Base-by-base conservation (phyloP, 2,113 vertebrate genomes). In the Motacilla alba region DNA sequence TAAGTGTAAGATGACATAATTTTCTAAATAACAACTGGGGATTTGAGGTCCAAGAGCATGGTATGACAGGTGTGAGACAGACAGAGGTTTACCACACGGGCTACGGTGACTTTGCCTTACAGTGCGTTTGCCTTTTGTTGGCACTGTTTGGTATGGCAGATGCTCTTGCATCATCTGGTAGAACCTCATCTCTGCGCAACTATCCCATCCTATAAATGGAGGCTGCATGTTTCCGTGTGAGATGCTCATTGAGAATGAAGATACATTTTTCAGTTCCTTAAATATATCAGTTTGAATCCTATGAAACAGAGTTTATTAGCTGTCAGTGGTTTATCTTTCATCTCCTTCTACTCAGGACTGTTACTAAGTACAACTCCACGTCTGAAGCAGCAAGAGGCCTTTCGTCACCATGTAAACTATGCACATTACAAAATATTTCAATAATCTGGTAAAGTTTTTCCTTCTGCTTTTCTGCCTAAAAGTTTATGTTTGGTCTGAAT, bases 31-130 rank as follows among this genome's bases (percentile, higher is more conserved):
- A 26, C 1, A 0, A 6, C 27, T 23, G 31, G 8, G 3, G 1
- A 2, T 58, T 52, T 66, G 37, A 17, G 28, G 19, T 49, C 30
- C 50, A 33, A 35, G 76, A 83, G 26, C 21, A 7, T 33, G 14
- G 9, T 21, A 9, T 1, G 2, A 16, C 15, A 20, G 22, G 35
- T 31, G 13, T 39, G 66, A 90, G 13, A n/a, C 13, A 33, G 43
- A 9, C 15, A 17, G 0, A 33, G 12, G 7, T 49, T 78, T 69
- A 5, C 37, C 28, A 24, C 24, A 33, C 0, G 1, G 47, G 23
- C 37, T 33, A 0, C 18, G 33, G 58, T 39, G 58, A 7, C 39
- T 78, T 77, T 66, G 27, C 24, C n/a, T 78, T 67, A 56, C 31
- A 56, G 31, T 56, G 31, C 31, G 35, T 78, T 77, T 64, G 30